Conservation (phyloP, 2,888 invertebrate species). For the Anoncus sp. region DNA sequence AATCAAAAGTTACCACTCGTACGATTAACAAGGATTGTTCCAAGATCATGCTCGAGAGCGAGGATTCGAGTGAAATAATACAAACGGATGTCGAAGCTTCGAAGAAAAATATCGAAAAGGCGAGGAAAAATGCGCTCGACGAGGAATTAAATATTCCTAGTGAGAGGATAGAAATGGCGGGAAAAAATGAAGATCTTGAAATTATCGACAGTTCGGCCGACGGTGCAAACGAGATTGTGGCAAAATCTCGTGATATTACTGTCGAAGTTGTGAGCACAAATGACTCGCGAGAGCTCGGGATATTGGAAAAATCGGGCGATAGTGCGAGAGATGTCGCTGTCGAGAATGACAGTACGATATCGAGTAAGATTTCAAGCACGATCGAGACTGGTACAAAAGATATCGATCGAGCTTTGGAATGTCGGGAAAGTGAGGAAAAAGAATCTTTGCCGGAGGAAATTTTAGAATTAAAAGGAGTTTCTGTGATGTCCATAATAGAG, state of each 20-base stretch:
- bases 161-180: slow-evolving; percentile 23
- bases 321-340: slow-evolving; percentile 17
- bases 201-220: slow-evolving; percentile 24
- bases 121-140: slow-evolving; percentile 1
- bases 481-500: background rate
- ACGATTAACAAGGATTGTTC: slow-evolving; percentile 43
- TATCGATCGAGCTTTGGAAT: background rate
- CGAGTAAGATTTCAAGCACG: slow-evolving; percentile 23
- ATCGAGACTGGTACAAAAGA: background rate
- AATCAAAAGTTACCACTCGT: slow-evolving; percentile 15
- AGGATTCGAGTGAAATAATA: slow-evolving; percentile 31
- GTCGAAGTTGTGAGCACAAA: slow-evolving; percentile 8
- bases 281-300: background rate
- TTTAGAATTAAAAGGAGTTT: background rate
- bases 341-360: slow-evolving; percentile 21
- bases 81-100: slow-evolving; percentile 18
- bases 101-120: slow-evolving; percentile 8
- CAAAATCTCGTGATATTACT: slow-evolving; percentile 18
- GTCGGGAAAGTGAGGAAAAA: slow-evolving; percentile 4
- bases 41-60: slow-evolving; percentile 20
- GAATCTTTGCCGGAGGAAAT: slow-evolving; percentile 11
- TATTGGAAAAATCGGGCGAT: slow-evolving; percentile 20
- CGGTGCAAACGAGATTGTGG: background rate
- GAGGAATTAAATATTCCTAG: slow-evolving; percentile 9
- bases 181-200: background rate